A percentile compares a stretch with the other conserved stretches of the same genome.
Conservation (phyloP, 2,888 invertebrate genomes). For the Gymnocheta viridis region DNA sequence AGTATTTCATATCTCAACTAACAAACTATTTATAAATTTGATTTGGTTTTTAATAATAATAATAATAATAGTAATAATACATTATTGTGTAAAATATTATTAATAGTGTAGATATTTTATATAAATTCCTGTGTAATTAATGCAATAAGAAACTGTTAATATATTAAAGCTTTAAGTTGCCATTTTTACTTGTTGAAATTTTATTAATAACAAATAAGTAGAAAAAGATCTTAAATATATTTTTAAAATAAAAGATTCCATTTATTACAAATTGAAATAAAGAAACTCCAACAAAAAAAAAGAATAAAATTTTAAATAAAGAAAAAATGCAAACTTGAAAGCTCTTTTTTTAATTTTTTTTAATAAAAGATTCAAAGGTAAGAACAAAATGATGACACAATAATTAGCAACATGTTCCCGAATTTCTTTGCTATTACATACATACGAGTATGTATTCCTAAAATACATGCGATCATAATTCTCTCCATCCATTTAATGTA, state of each 20-base stretch:
- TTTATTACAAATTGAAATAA: conserved; percentile 36
- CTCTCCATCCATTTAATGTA: no score
- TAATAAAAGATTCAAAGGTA: neutral
- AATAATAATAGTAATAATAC: no score
- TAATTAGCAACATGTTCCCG: no score
- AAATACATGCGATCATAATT: no score
- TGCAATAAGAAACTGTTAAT: conserved; percentile 8
- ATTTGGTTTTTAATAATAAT: neutral
- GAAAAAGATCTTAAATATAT: conserved; percentile 16
- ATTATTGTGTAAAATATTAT: neutral
- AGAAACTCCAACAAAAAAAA: neutral
- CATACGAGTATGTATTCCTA: no score
- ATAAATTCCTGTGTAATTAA: conserved; percentile 7
- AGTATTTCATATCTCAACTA: neutral
- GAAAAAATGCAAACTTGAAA: neutral
- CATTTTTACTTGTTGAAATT: conserved; percentile 38
- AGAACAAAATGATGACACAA: no score
- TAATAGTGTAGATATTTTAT: conserved; percentile 11
- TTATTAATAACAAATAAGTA: conserved; percentile 15
- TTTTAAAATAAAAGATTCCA: conserved; percentile 14
- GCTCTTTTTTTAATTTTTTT: neutral
- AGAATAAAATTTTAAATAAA: conserved; percentile 25
- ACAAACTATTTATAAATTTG: neutral
- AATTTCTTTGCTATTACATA: no score
- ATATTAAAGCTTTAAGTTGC: conserved; percentile 13